Percentiles rank a stretch among this genome's conserved stretches.
Conservation (phyloP, 2,888 invertebrate genomes). For the Lasioglossum figueresi region DNA sequence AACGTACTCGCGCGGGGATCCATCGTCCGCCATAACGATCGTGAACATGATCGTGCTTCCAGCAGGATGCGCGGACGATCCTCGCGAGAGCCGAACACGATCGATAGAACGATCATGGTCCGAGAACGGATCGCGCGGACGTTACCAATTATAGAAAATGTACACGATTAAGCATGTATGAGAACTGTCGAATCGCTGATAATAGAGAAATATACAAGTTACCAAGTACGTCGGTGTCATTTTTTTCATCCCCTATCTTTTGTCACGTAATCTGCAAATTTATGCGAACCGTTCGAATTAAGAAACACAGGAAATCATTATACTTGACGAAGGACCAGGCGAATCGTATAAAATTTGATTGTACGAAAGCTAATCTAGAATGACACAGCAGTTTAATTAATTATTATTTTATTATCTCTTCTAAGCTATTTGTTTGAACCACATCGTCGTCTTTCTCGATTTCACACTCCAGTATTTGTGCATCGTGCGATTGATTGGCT, state of each 20-base stretch:
- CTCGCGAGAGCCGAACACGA: slow-evolving; percentile 48
- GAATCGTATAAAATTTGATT: neutral
- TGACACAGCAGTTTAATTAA: neutral
- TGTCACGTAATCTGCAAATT: neutral
- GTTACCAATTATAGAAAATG: slow-evolving; percentile 66
- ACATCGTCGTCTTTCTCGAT: neutral
- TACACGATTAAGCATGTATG: slow-evolving; percentile 71
- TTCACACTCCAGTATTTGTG: neutral
- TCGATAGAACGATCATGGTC: slow-evolving; percentile 30
- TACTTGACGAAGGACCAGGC: neutral
- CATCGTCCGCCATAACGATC: slow-evolving; percentile 17
- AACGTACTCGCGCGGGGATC: slow-evolving; percentile 53
- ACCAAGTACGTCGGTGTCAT: slow-evolving; percentile 38
- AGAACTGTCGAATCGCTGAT: slow-evolving; percentile 66
- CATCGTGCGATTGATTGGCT: accelerated
- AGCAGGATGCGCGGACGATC: slow-evolving; percentile 38
- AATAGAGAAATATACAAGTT: slow-evolving; percentile 72
- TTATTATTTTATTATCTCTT: neutral
- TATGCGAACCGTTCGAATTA: neutral
- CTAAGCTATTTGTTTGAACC: neutral
- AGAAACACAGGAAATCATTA: neutral
- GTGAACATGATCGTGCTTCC: neutral
- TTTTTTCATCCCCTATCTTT: neutral
- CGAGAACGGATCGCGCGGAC: slow-evolving; percentile 49
- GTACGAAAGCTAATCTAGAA: neutral